These are phyloP conservation scores for Coryphaenoides rupestris DNA, from an alignment of 2,113 vertebrate genomes.

Conservation along the genomic window DNA sequence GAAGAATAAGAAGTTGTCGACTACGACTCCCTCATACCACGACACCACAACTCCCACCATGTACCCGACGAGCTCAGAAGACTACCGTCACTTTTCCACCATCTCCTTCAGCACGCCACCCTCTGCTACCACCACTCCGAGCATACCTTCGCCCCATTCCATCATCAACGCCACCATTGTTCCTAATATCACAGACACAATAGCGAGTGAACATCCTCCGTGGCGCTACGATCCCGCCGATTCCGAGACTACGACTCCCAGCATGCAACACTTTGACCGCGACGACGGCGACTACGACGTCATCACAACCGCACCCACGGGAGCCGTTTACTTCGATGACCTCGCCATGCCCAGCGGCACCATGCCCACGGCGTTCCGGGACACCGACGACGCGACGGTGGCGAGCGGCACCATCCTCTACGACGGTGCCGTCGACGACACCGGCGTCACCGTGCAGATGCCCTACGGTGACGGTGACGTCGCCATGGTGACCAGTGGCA, in stretches of 20 bases:
- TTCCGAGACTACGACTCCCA: constrained; percentile 11
- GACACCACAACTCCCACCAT: constrained; percentile 17
- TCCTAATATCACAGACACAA: constrained; percentile 18
- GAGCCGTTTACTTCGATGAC: constrained; percentile 23
- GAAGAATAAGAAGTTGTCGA: constrained; percentile 35
- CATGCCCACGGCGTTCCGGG: constrained; percentile 14
- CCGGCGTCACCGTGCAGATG: constrained; percentile 11
- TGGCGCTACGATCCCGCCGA: constrained; percentile 17
- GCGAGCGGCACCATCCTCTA: constrained; percentile 37
- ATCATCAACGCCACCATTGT: constrained; percentile 27
- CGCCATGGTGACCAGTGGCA: constrained; percentile 32
- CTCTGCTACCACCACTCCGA: constrained; percentile 28
- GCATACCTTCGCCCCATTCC: constrained; percentile 10
- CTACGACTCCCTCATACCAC: constrained; percentile 1
- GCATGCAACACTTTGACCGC: constrained; percentile 7
- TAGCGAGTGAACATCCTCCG: constrained; percentile 27
- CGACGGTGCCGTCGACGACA: constrained; percentile 24
- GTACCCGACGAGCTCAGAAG: constrained; percentile 8
- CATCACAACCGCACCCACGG: constrained; percentile 9
- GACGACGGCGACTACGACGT: no score
- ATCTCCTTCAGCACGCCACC: constrained; percentile 11
- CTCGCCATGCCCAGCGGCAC: constrained; percentile 32
- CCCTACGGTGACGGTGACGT: constrained; percentile 26
- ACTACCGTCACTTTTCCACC: constrained; percentile 28
- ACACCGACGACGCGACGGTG: constrained; percentile 29